Percentiles rank a stretch among this genome's conserved stretches.
These are phyloP conservation scores for Dendrocincla tyrannina DNA, from an alignment of 2,797 vertebrate species.

Conservation along the genomic window DNA sequence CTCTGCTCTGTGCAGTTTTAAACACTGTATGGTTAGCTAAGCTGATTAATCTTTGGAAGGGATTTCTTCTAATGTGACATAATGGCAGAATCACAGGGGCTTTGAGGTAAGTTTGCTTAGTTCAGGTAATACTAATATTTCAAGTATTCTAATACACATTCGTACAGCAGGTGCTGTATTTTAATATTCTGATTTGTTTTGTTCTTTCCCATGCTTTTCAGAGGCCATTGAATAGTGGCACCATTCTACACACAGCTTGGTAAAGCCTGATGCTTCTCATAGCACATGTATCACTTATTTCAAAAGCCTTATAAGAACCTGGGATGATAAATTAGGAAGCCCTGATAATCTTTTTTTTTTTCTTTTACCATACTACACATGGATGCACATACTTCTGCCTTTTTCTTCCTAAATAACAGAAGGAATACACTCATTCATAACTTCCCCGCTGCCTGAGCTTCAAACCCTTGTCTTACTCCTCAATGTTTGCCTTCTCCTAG, in stretches of 20 bases:
- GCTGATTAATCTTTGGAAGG: not conserved
- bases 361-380: not conserved
- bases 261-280: rapidly evolving
- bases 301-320: not conserved
- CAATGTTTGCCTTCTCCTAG: not conserved
- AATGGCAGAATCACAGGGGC: not conserved
- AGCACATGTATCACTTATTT: not conserved
- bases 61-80: not conserved
- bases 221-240: not conserved
- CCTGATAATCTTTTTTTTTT: not conserved
- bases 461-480: not conserved
- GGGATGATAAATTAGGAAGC: not conserved
- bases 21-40: not conserved
- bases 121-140: not conserved
- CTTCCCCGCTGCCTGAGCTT: not conserved
- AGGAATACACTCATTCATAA: not conserved
- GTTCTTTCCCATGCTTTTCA: not conserved
- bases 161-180: not conserved
- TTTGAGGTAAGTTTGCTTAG: not conserved
- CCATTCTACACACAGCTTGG: not conserved
- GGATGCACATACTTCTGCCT: not conserved
- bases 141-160: not conserved
- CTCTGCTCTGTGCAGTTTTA: not conserved
- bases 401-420: not conserved
- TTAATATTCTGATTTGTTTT: not conserved